Conservation (phyloP, 2,797 vertebrate species). For the Rhincodon typus region DNA sequence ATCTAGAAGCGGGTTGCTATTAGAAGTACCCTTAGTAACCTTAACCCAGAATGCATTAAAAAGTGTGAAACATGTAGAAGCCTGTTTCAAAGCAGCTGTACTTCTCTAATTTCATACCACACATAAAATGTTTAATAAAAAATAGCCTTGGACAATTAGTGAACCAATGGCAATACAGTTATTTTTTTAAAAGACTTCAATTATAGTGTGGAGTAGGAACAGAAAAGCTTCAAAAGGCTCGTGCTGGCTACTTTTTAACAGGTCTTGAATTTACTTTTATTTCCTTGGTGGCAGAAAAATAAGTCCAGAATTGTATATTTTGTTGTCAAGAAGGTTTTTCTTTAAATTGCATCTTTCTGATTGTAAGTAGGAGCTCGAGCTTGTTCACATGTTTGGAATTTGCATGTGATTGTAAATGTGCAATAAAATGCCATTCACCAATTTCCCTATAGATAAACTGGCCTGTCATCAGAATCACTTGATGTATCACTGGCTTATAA, state of each 20-base stretch:
- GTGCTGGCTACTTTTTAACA: not conserved
- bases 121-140: not conserved
- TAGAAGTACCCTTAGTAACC: not conserved
- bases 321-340: not conserved
- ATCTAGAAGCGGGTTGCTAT: not conserved
- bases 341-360: not conserved
- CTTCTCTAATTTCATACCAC: not conserved
- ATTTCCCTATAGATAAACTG: not conserved
- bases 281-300: not conserved
- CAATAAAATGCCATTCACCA: slow-evolving; percentile 17
- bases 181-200: not conserved
- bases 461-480: not conserved
- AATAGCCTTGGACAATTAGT: not conserved
- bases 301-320: not conserved
- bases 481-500: not conserved
- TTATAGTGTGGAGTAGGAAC: not conserved
- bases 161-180: not conserved
- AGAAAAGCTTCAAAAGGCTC: not conserved
- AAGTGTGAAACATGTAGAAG: not conserved
- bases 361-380: not conserved
- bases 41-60: not conserved
- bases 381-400: not conserved
- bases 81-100: not conserved
- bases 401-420: not conserved
- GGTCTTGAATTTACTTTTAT: not conserved